Conservation (phyloP, 2,797 vertebrate species). For the Mormyrops attenuatus region DNA sequence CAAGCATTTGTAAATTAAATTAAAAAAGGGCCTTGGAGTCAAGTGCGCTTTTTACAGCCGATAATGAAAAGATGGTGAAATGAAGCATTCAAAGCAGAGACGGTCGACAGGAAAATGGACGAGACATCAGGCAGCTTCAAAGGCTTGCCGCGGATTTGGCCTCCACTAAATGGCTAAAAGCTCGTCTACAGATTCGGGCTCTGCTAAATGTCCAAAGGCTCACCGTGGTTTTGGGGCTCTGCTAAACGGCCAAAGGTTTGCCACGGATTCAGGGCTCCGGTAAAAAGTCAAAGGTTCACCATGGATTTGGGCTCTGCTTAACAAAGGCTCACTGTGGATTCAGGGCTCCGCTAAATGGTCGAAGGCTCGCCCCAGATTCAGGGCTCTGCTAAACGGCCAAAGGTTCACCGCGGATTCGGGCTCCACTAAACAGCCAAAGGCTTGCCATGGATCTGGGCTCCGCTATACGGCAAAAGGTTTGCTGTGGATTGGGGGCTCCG, state of each 20-base stretch:
- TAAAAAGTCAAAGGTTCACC: not conserved
- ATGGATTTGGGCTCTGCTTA: not conserved
- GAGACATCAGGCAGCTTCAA: not conserved
- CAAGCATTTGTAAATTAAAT: conserved; percentile 12
- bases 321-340: not conserved
- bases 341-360: not conserved
- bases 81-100: not conserved
- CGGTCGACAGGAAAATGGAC: not conserved
- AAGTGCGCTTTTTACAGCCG: not conserved
- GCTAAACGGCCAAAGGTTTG: not conserved
- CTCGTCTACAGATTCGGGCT: not conserved
- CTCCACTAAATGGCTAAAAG: not conserved
- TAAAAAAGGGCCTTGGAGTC: not conserved
- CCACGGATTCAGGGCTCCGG: not conserved
- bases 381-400: not conserved
- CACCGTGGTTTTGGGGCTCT: not conserved
- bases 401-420: not conserved
- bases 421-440: not conserved
- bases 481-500: not conserved
- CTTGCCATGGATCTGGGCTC: not conserved
- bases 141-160: not conserved
- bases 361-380: not conserved
- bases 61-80: not conserved
- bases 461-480: not conserved
- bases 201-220: not conserved